Evolutionary conservation across 2,797 vertebrate genomes (phyloP).

Genomic region (Sebastes reedi): DNA sequence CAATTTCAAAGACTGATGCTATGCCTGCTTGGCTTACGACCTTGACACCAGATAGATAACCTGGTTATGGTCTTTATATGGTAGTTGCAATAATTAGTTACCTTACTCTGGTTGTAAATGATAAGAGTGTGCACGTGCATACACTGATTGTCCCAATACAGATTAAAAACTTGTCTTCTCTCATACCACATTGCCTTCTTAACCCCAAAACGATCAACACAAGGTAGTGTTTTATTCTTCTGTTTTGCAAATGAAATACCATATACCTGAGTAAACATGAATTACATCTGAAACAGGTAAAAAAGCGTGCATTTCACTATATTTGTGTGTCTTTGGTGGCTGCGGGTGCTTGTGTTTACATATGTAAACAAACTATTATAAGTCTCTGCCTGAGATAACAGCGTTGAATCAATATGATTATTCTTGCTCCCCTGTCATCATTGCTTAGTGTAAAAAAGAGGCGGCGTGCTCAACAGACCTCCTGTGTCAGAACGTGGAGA

Average conservation of each 20-base stretch:
- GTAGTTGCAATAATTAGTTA: neutral
- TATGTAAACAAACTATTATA: conserved; percentile 42
- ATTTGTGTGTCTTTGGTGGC: neutral
- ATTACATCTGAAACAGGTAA: conserved; percentile 6
- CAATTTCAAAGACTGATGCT: conserved; percentile 24
- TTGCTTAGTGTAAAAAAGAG: conserved; percentile 35
- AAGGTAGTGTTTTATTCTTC: neutral
- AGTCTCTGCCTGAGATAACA: conserved; percentile 29
- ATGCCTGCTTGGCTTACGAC: neutral
- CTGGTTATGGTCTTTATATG: conserved; percentile 8
- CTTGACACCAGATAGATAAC: conserved; percentile 16
- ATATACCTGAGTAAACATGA: neutral
- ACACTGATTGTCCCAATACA: neutral
- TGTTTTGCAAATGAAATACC: neutral
- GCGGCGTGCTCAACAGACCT: conserved; percentile 22
- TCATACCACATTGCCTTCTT: neutral
- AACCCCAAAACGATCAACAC: neutral
- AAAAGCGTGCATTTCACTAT: neutral
- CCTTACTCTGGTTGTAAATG: neutral
- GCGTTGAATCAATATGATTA: conserved; percentile 54
- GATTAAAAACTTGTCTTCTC: neutral
- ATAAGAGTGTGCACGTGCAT: neutral
- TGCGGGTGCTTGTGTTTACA: conserved; percentile 22
- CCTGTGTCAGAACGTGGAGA: conserved; percentile 53
- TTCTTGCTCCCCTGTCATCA: conserved; percentile 54